Base-by-base conservation (phyloP, 2,888 invertebrate genomes). In the Brachycybe producta region DNA sequence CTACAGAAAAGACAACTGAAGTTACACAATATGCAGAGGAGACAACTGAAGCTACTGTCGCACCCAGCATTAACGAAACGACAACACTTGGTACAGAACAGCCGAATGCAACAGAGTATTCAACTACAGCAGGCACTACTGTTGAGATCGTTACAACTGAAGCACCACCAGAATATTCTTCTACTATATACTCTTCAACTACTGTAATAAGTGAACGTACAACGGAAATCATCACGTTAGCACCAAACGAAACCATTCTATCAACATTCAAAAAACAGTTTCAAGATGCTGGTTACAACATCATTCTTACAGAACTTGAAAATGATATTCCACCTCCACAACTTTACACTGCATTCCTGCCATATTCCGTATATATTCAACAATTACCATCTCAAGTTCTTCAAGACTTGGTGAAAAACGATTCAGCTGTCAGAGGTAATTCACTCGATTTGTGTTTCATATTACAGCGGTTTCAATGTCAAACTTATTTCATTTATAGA, bases 231-330 rank as follows among this genome's bases (percentile, higher is more conserved):
- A 11, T 11, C 32, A 30, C n/a, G 13, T 3, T 11, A 30, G 19
- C 7, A 4, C 32, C 43, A 5, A 43, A 43, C 13, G 30, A 46
- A 13, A 46, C 46, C 13, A 46, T 46, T 28, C 46, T 36, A 35
- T 21, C 32, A 23, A 24, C 30, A 35, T 27, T 46, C n/a, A 23
- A 46, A n/a, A n/a, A 46, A 15, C 46, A 46, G 19, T 46, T 46
- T 35, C 15, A 35, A n/a, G 30, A 34, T 13, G 46, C 46, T 28
- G 46, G 46, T 5, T 23, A 46, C 15, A 34, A 34, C 15, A 46
- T 46, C n/a, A 26, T 35, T 46, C 24, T 35, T 5, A 34, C 13
- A n/a, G 35, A 46, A 24, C 23, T 46, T 21, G n/a, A 11, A 13
- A 13, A 5, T 24, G n/a, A 35, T 34, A 24, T 46, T n/a, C 46